A percentile compares a stretch with the other conserved stretches of the same genome.
Conservation (phyloP, 37 sponge, comb jelly and placozoan species). For the Agelas oroides region DNA sequence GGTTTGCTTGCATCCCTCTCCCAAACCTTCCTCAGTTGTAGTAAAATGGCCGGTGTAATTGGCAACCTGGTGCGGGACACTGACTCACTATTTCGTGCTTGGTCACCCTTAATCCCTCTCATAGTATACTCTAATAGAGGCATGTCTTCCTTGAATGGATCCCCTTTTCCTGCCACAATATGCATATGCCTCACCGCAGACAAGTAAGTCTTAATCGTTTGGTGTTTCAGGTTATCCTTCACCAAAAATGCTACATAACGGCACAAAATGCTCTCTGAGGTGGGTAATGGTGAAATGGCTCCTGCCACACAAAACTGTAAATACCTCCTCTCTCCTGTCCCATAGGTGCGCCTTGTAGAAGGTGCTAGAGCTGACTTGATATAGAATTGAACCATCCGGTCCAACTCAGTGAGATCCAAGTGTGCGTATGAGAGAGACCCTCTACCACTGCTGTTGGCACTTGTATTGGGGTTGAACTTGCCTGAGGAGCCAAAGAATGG, state of each 20-base stretch:
- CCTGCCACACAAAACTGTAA: neutral
- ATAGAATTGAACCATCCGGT: neutral
- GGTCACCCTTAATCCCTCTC: neutral
- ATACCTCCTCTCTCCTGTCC: neutral
- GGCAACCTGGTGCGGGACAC: too few species aligned
- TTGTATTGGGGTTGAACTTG: neutral
- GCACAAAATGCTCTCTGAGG: neutral
- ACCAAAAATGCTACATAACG: neutral
- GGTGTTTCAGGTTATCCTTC: neutral
- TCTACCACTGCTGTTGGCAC: neutral
- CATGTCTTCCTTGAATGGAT: neutral
- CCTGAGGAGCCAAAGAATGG: neutral
- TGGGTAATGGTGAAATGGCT: neutral
- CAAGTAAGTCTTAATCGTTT: neutral
- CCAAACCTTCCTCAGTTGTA: too few species aligned
- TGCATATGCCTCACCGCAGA: slow-evolving; percentile 1
- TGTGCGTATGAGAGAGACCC: neutral
- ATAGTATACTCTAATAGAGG: neutral
- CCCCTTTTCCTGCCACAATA: neutral
- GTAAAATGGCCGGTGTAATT: too few species aligned
- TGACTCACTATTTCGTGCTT: neutral
- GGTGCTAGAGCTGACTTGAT: slow-evolving; percentile 1
- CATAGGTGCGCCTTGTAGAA: slow-evolving; percentile 10
- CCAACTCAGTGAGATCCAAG: neutral
- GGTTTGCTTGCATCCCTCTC: neutral